Conservation (phyloP, 2,888 invertebrate species). For the Eudasyphora cyanicolor region DNA sequence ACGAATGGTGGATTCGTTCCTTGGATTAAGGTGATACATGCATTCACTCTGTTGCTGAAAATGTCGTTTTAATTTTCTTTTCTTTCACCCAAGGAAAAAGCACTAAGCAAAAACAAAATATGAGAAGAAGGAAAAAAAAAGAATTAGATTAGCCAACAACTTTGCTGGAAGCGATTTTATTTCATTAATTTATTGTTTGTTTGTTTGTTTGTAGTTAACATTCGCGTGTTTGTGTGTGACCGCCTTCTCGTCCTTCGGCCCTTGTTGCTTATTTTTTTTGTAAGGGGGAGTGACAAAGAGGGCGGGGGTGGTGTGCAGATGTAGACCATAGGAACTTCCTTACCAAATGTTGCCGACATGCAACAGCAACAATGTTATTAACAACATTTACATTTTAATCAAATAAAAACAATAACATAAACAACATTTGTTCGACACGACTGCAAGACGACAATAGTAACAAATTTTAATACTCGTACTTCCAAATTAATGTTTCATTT, state of each 20-base stretch:
- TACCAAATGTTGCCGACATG: neutral
- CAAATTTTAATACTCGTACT: neutral
- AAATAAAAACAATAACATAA: constrained; percentile 26
- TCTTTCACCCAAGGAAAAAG: neutral
- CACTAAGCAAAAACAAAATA: too few species aligned
- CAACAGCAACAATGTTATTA: constrained; percentile 35
- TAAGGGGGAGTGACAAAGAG: constrained; percentile 24
- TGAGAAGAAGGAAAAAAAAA: too few species aligned
- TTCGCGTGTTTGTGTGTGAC: neutral
- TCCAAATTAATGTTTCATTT: neutral
- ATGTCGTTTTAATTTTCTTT: constrained; percentile 28
- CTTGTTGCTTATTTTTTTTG: constrained; percentile 41
- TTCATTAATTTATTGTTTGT: constrained; percentile 42
- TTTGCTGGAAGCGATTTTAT: constrained; percentile 35
- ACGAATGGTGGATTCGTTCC: too few species aligned
- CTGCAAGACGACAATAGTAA: too few species aligned
- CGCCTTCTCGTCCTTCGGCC: constrained; percentile 27
- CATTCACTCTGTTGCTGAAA: constrained; percentile 1
- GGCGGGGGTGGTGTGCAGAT: too few species aligned
- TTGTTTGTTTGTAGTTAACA: neutral
- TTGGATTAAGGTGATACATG: constrained; percentile 36
- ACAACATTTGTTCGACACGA: neutral
- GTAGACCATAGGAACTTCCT: too few species aligned
- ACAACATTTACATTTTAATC: constrained; percentile 57
- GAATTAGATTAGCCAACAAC: constrained; percentile 61